Percentiles rank a stretch among this genome's conserved stretches.
Conservation (phyloP, 2,888 invertebrate species). For the Dryocosmus kuriphilus region DNA sequence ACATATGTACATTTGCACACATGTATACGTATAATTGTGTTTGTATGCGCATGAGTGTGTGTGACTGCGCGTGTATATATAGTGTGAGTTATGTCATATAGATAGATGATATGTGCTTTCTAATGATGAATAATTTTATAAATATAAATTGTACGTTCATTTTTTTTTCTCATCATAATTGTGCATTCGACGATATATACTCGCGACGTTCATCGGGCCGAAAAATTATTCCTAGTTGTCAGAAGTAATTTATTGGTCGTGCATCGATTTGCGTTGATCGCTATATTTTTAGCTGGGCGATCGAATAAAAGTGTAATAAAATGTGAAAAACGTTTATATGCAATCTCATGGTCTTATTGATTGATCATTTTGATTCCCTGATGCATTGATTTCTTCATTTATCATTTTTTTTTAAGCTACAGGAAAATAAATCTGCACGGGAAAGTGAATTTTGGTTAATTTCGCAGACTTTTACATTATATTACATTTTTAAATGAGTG, state of each 20-base stretch:
- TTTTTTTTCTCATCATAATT: slow-evolving; percentile 37
- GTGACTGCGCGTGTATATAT: slow-evolving; percentile 59
- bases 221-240: slow-evolving; percentile 39
- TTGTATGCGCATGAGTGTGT: slow-evolving; percentile 54
- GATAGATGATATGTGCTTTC: slow-evolving; percentile 76
- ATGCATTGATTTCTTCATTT: slow-evolving; percentile 42
- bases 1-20: slow-evolving; percentile 58
- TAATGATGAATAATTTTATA: slow-evolving; percentile 77
- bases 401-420: too few species aligned
- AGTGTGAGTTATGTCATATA: slow-evolving; percentile 74
- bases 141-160: slow-evolving; percentile 72
- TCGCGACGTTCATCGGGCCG: slow-evolving; percentile 40
- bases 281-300: slow-evolving; percentile 41
- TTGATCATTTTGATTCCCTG: slow-evolving; percentile 44
- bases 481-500: too few species aligned
- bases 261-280: slow-evolving; percentile 41
- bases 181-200: slow-evolving; percentile 37
- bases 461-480: too few species aligned
- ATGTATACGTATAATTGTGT: slow-evolving; percentile 58
- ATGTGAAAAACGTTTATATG: slow-evolving; percentile 40
- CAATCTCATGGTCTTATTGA: slow-evolving; percentile 41
- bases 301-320: slow-evolving; percentile 41
- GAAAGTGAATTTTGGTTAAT: too few species aligned
- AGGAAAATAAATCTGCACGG: too few species aligned
- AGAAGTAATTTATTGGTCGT: slow-evolving; percentile 41